Evolutionary conservation across 2,113 vertebrate species (phyloP).

Genomic region (Neoarius graeffei): DNA sequence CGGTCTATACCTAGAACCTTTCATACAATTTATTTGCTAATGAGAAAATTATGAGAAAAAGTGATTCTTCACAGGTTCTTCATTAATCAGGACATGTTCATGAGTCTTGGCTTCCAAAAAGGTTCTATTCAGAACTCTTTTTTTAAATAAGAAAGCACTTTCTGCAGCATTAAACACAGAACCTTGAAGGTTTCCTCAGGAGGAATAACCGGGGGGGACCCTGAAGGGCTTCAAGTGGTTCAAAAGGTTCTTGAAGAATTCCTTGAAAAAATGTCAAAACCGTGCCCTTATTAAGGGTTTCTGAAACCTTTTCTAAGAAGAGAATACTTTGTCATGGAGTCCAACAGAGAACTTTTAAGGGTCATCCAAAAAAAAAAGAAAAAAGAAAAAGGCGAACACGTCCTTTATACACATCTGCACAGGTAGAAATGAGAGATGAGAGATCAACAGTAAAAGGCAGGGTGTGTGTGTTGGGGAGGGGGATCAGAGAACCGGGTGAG

Average conservation of each 20-base stretch:
- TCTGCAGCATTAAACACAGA: neutral
- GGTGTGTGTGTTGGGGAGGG: neutral
- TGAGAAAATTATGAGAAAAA: neutral
- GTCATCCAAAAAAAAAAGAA: too few species aligned
- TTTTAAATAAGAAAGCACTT: too few species aligned
- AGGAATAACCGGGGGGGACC: neutral
- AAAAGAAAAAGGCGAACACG: too few species aligned
- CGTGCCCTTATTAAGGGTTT: neutral
- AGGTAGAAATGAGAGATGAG: neutral
- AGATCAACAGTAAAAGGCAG: neutral
- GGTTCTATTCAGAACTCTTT: neutral
- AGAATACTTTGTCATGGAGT: neutral
- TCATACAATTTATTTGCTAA: too few species aligned
- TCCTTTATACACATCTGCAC: neutral
- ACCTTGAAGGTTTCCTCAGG: neutral
- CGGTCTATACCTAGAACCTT: neutral
- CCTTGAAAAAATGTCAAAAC: neutral
- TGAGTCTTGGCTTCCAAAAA: neutral
- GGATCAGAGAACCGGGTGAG: neutral
- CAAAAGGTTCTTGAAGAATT: neutral
- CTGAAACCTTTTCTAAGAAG: neutral
- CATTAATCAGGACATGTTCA: neutral
- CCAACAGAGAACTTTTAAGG: neutral
- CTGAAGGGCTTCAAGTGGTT: neutral
- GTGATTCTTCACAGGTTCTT: neutral